Base-by-base conservation (phyloP, 2,888 invertebrate species). In the Ochropleura plecta region DNA sequence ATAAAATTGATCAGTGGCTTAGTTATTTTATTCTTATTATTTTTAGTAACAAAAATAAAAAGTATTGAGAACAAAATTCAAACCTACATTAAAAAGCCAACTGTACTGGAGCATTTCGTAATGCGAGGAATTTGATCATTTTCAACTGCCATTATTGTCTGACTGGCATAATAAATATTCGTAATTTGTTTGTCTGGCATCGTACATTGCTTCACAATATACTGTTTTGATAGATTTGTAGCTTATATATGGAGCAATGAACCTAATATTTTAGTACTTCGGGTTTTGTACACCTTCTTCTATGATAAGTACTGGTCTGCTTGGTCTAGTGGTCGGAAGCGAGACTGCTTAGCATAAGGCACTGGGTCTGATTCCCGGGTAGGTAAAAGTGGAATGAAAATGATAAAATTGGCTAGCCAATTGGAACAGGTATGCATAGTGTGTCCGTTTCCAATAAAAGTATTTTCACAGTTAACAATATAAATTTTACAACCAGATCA, bases 61-160 rank as follows among this genome's bases (percentile, higher is more conserved):
- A 30, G 48, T n/a, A 69, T 60, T 8, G 40, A 67, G 49, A 40
- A 51, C 20, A 12, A 48, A 20, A 42, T 46, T 49, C 46, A 48
- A 79, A 76, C 62, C 12, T 49, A 9, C 67, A 74, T 76, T 59
- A 71, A 70, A 70, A 64, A 46, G 16, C 42, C 18, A 64, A 68
- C 16, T 44, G 60, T 51, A 62, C 64, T 53, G 40, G 18, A 63
- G 20, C 16, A 57, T 70, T 76, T 59, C 55, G 46, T 67, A 72
- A 64, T 59, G 70, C 14, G 53, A 49, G 62, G 64, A 73, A 81
- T 84, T 75, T 84, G 66, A 71, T 81, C 1, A 80, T 67, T 76
- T 72, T 64, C 62, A 3, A 70, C 59, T n/a, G 53, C 60, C 53
- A 49, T 72, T 71, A 67, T 49, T 68, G 42, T 79, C 71, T n/a